Evolutionary conservation across 2,113 vertebrate species (phyloP), one percentile per base, ranked within the genome.

Genomic region (Xiphophorus hellerii): DNA sequence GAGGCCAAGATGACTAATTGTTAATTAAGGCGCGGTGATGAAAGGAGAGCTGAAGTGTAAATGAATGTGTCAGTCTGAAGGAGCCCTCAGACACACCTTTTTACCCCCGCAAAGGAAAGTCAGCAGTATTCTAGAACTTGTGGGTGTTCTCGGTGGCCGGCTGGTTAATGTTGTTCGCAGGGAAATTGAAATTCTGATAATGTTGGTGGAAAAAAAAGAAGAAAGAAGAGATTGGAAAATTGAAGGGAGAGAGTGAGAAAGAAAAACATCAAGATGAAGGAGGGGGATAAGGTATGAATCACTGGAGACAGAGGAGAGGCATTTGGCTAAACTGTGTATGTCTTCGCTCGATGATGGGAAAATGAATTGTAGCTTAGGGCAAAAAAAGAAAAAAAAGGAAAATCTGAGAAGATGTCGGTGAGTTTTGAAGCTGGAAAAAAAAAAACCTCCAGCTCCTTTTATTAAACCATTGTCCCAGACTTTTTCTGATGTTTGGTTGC

Each of bases 41-140:
- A 91, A 84, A 92, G 22, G 86, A 62, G 69, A 88, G 76, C 82
- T 89, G 62, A 74, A 90, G 88, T 89, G 86, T 89, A 87, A 93
- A 90, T 90, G 87, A 86, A 88, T 48, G 87, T 87, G 87, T 90
- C 90, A 91, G 78, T 80, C 30, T 82, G 82, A 78, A 88, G 71
- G 71, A 82, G 79, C 82, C 66, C 87, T 81, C 83, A 85, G 73
- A 80, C 81, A 79, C 84, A 88, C 87, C 64, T 79, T 87, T 81
- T 85, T 78, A 78, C 75, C 77, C 80, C 33, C 30, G 48, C 76
- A 71, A 58, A 78, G 77, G 63, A 79, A 83, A 82, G 90, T 86
- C 85, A 76, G 86, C 76, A 77, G 91, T 84, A 81, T 89, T 89
- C 82, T 77, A 85, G 86, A 90, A 51, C 15, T 75, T 83, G 83